A percentile compares a stretch with the other conserved stretches of the same genome.
Evolutionary conservation across 2,797 vertebrate species (phyloP).

Genomic region (Sebastes minor): DNA sequence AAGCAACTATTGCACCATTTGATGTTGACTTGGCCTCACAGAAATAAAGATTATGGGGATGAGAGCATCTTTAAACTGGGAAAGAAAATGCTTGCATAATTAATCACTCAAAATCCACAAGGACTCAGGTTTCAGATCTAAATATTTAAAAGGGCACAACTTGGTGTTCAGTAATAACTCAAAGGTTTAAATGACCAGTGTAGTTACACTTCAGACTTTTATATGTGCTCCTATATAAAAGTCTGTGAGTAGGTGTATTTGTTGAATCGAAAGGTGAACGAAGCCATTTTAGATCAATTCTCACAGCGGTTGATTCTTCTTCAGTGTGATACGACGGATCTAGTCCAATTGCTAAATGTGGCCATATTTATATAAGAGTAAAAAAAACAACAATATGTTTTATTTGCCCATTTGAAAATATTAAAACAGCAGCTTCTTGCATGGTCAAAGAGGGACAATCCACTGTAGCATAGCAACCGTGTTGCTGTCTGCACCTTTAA

Average conservation of each 20-base stretch:
- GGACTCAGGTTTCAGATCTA: slow-evolving; percentile 18
- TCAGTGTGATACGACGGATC: neutral
- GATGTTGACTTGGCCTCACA: slow-evolving; percentile 24
- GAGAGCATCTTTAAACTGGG: slow-evolving; percentile 1
- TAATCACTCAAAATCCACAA: slow-evolving; percentile 32
- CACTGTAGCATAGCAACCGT: neutral
- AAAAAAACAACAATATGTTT: slow-evolving; percentile 1
- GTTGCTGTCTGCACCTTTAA: neutral
- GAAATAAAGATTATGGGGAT: slow-evolving; percentile 19
- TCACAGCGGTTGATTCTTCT: neutral
- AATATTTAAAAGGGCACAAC: slow-evolving; percentile 36
- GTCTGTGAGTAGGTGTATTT: neutral
- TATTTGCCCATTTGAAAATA: slow-evolving; percentile 1
- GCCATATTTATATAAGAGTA: neutral
- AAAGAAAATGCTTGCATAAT: slow-evolving; percentile 41
- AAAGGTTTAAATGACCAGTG: neutral
- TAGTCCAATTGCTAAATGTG: neutral
- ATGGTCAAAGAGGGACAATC: neutral
- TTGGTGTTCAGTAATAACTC: slow-evolving; percentile 2
- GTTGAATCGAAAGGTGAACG: neutral
- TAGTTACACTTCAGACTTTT: neutral
- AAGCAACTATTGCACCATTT: neutral
- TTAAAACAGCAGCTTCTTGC: neutral
- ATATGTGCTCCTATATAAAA: neutral
- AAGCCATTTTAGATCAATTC: neutral